Conservation (phyloP, 2,797 vertebrate species). For the Hippopotamyrus pictus region DNA sequence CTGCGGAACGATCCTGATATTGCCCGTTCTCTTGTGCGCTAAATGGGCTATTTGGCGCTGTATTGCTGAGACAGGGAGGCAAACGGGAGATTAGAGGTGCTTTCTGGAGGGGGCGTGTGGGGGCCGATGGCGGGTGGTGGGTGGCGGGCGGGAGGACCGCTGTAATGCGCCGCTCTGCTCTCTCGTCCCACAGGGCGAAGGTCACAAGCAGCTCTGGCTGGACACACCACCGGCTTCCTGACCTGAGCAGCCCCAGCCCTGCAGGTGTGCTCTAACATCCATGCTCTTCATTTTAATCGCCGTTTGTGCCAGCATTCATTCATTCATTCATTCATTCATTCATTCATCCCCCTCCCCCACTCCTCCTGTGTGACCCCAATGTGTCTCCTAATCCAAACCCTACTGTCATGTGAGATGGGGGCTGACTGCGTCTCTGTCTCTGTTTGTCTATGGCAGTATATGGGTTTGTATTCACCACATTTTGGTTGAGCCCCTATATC, state of each 20-base stretch:
- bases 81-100: neutral
- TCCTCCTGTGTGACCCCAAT: neutral
- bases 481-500: neutral
- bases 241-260: neutral
- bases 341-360: neutral
- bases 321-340: neutral
- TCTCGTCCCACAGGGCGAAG: neutral
- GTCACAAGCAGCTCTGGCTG: neutral
- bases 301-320: neutral
- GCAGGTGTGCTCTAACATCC: neutral
- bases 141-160: no score
- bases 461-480: neutral
- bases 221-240: neutral
- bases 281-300: neutral
- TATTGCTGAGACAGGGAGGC: neutral
- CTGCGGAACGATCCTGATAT: neutral
- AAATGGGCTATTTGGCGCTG: neutral
- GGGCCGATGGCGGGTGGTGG: neutral
- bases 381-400: neutral
- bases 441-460: neutral
- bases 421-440: neutral
- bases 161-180: neutral
- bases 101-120: neutral
- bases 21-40: neutral
- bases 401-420: neutral